Conservation (phyloP, 2,113 vertebrate genomes). For the Hiodon tergisus region DNA sequence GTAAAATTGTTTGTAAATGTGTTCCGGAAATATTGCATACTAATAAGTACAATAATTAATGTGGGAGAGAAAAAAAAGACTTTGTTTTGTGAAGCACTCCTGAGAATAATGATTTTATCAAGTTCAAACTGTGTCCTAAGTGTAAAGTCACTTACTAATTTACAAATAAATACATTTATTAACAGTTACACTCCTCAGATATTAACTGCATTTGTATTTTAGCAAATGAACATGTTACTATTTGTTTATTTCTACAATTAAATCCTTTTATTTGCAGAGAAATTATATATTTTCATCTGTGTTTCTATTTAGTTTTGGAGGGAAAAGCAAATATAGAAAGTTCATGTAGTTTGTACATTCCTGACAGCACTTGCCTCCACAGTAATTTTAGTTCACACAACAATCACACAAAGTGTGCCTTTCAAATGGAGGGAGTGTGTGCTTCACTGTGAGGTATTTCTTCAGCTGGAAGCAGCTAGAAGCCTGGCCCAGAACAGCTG, state of each 20-base stretch:
- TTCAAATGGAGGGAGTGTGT: neutral
- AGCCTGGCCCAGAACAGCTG: neutral
- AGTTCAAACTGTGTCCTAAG: no score
- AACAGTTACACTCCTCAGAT: neutral
- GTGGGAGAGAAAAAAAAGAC: neutral
- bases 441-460: neutral
- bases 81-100: no score
- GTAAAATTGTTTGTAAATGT: neutral
- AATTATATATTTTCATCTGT: neutral
- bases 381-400: conserved; percentile 6
- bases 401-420: neutral
- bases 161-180: neutral
- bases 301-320: neutral
- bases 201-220: no score
- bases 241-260: neutral
- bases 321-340: neutral
- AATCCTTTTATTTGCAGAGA: neutral
- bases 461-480: conserved; percentile 3
- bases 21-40: neutral
- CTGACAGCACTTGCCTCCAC: neutral
- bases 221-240: no score
- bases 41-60: neutral
- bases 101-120: no score
- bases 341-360: neutral
- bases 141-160: no score